These are phyloP conservation scores for Beris chalybata DNA, from an alignment of 2,888 invertebrate species.

Conservation along the genomic window DNA sequence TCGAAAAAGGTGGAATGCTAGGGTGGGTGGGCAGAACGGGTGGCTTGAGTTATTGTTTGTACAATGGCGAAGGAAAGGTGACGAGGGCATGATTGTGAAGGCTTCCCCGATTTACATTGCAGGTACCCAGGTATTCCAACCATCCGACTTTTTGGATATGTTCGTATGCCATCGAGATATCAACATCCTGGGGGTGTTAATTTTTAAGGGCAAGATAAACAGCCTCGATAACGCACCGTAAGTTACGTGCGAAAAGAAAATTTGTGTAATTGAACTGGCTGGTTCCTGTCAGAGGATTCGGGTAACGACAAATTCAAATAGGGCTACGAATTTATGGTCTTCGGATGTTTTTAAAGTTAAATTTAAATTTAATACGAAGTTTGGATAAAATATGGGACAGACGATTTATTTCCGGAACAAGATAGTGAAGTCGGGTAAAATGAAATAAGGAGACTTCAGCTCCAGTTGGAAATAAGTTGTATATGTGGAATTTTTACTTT, in stretches of 20 bases:
- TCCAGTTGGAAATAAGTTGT: too few species aligned
- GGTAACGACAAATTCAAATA: constrained; percentile 19
- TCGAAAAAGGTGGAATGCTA: background rate
- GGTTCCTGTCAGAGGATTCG: background rate
- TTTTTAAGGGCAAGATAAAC: constrained; percentile 39
- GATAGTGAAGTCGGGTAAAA: too few species aligned
- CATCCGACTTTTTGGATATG: constrained; percentile 5
- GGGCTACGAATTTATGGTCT: constrained; percentile 3
- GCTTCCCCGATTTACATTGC: constrained; percentile 3
- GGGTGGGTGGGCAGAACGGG: background rate
- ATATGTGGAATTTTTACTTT: too few species aligned
- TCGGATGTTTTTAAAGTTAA: too few species aligned
- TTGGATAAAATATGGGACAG: too few species aligned
- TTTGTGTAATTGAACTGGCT: constrained; percentile 29
- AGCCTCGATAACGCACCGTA: constrained; percentile 34
- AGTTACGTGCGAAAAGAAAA: constrained; percentile 39
- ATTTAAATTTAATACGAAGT: too few species aligned
- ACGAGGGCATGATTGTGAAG: background rate
- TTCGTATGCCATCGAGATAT: constrained; percentile 34
- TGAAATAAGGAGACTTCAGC: too few species aligned
- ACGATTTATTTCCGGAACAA: too few species aligned
- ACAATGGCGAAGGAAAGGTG: background rate
- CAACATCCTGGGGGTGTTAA: constrained; percentile 37
- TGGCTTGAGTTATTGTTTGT: constrained; percentile 34
- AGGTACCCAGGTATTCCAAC: constrained; percentile 16